Conservation (phyloP, 1,140 invertebrate genomes). For the Drosophila prosaltans region DNA sequence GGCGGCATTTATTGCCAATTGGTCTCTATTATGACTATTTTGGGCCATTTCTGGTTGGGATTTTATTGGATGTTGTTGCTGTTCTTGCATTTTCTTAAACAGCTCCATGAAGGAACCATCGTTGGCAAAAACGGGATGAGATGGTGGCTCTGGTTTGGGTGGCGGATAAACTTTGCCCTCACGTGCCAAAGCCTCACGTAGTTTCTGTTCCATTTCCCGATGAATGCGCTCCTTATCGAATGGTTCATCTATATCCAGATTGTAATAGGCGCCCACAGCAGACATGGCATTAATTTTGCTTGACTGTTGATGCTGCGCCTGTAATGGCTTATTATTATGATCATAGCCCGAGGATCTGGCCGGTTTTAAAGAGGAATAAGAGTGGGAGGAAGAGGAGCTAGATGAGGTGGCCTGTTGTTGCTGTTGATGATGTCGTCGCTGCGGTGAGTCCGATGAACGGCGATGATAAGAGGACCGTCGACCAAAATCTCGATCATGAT, state of each 20-base stretch:
- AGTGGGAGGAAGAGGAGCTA: constrained; percentile 2
- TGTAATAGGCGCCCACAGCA: constrained; percentile 69
- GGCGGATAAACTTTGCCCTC: constrained; percentile 82
- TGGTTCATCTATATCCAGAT: constrained; percentile 71
- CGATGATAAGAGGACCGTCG: constrained; percentile 53
- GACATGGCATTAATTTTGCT: constrained; percentile 38
- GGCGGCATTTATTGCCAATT: background rate
- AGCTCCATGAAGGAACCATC: constrained; percentile 95
- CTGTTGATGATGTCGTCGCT: constrained; percentile 11
- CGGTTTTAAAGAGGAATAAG: constrained; percentile 5
- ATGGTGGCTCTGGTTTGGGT: constrained; percentile 74
- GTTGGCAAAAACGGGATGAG: constrained; percentile 88
- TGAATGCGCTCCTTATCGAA: constrained; percentile 82
- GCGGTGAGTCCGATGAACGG: constrained; percentile 35
- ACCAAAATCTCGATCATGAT: constrained; percentile 37
- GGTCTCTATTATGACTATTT: background rate
- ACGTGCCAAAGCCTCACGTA: constrained; percentile 70
- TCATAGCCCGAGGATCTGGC: background rate
- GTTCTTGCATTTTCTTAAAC: constrained; percentile 94
- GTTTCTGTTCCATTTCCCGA: constrained; percentile 80
- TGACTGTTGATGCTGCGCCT: constrained; percentile 10
- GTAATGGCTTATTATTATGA: background rate
- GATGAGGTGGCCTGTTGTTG: background rate
- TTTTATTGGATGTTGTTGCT: constrained; percentile 70
- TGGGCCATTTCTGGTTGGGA: constrained; percentile 6